Evolutionary conservation across 2,888 invertebrate species (phyloP).

Genomic region (Eilema depressum): DNA sequence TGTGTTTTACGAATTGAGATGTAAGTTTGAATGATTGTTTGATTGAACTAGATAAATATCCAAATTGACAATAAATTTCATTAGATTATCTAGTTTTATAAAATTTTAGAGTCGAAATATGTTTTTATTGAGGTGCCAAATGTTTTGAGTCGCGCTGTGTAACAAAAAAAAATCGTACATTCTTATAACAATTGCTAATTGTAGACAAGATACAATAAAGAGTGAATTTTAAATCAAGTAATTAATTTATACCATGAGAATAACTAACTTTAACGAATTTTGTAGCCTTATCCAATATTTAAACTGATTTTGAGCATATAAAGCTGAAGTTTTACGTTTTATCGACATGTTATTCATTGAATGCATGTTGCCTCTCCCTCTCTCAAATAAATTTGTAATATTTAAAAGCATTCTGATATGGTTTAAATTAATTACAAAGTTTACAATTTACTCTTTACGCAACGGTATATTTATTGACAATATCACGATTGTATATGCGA

Average conservation of each 20-base stretch:
- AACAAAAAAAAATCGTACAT: neutral
- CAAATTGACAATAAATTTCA: slow-evolving; percentile 24
- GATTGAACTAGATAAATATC: slow-evolving; percentile 3
- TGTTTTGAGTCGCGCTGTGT: neutral
- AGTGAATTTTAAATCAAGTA: neutral
- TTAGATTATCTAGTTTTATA: slow-evolving; percentile 11
- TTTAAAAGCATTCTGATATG: neutral
- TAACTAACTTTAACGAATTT: neutral
- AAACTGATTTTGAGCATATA: too few relatives aligned
- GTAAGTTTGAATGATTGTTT: neutral
- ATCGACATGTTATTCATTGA: neutral
- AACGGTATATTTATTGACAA: neutral
- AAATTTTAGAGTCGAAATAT: neutral
- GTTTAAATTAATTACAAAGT: neutral
- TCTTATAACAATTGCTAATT: slow-evolving; percentile 3
- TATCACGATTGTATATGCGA: neutral
- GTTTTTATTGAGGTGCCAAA: slow-evolving; percentile 23
- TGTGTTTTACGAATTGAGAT: neutral
- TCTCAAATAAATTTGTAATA: neutral
- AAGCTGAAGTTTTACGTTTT: neutral
- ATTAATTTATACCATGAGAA: neutral
- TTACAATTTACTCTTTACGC: neutral
- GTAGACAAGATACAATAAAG: slow-evolving; percentile 10
- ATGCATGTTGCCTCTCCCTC: neutral
- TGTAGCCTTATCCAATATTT: neutral